A percentile compares a stretch with the other conserved stretches of the same genome.
phyloP scores from a whole-genome alignment of 2,113 vertebrate species.

The Lontra canadensis region DNA sequence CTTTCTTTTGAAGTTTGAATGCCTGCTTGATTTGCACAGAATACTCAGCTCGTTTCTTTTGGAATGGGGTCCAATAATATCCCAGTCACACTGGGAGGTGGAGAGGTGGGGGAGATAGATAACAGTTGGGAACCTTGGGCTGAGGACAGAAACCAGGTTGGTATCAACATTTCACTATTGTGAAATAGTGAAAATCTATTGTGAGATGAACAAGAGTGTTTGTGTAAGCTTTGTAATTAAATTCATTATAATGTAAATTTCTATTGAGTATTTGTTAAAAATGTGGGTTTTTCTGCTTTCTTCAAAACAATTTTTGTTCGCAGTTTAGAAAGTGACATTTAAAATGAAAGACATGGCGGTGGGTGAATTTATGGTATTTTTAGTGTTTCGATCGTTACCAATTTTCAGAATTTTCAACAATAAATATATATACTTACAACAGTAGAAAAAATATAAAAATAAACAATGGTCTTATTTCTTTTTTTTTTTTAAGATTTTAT shows the following conservation, averaged over 20 bases:
- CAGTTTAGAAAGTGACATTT: neutral
- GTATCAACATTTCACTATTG: neutral
- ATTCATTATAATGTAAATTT: constrained; percentile 20
- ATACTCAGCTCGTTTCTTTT: neutral
- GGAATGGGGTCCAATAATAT: neutral
- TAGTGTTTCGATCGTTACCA: neutral
- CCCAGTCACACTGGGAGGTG: neutral
- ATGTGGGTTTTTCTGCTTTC: neutral
- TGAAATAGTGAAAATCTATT: neutral
- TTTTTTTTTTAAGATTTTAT: too few relatives aligned
- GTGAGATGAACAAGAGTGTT: neutral
- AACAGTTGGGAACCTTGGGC: neutral
- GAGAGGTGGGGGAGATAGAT: neutral
- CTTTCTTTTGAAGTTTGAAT: neutral
- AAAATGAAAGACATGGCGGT: neutral
- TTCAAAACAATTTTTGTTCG: neutral
- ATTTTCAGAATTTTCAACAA: constrained; percentile 30
- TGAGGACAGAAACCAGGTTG: neutral
- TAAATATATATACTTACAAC: neutral
- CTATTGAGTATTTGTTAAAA: neutral
- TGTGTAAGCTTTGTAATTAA: neutral
- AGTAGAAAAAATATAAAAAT: neutral
- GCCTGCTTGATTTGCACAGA: neutral
- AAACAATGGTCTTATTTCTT: neutral
- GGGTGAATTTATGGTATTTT: neutral